A percentile compares a stretch with the other conserved stretches of the same genome.
These are phyloP conservation scores for Helleia helle DNA, from an alignment of 2,888 invertebrate genomes.

Conservation along the genomic window DNA sequence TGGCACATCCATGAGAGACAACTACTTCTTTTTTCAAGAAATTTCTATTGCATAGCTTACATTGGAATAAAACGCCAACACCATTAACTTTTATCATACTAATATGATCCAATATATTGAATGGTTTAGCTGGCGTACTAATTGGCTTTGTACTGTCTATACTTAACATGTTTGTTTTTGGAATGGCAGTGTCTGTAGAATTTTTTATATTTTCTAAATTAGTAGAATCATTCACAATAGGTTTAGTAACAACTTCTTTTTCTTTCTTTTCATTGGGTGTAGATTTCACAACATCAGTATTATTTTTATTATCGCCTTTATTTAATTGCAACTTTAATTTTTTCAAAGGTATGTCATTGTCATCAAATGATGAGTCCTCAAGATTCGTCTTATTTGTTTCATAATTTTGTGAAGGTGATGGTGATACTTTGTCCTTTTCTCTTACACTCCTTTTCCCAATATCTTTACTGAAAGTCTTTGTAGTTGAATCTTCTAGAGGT, in stretches of 20 bases:
- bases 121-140: constrained; percentile 20
- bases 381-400: not conserved
- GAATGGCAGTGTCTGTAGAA: constrained; percentile 9
- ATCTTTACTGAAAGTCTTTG: constrained; percentile 8
- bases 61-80: constrained; percentile 60
- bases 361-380: constrained; percentile 1
- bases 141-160: constrained; percentile 13
- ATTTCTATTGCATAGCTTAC: constrained; percentile 60
- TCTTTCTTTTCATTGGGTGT: not conserved
- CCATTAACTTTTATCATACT: constrained; percentile 61
- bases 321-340: not conserved
- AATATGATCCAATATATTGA: constrained; percentile 61
- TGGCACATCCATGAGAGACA: constrained; percentile 54
- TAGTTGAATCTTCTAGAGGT: constrained; percentile 25
- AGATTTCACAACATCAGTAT: not conserved
- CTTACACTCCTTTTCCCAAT: not conserved
- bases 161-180: constrained; percentile 19
- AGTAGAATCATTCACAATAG: not conserved
- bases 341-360: constrained; percentile 5
- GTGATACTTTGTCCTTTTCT: not conserved
- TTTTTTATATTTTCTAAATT: not conserved
- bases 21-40: constrained; percentile 58
- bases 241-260: not conserved
- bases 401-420: not conserved
- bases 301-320: not conserved